Evolutionary conservation across 1,140 invertebrate species (phyloP), one percentile per base, ranked within the genome.

Genomic region (Macrobrachium nipponense): DNA sequence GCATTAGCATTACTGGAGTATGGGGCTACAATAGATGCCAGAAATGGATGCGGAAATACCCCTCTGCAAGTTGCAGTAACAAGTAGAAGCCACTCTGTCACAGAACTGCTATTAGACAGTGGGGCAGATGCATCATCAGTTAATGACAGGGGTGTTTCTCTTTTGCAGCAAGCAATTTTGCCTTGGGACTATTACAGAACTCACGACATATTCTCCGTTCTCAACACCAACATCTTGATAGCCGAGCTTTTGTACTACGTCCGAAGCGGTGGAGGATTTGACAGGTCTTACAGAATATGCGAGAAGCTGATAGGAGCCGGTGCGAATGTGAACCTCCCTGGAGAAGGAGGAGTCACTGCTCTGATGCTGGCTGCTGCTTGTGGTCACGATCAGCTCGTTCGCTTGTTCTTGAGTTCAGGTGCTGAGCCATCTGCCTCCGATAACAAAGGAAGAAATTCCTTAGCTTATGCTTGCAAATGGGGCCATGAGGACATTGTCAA

Each of bases 101-200:
- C 72, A 18, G 23, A 61, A 7, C 62, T 89, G 8, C 64, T 89
- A 7, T 20, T 89, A 5, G 77, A 76, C 23, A 75, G 51, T 51
- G 88, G 88, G 8, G 86, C 88, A 10, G 27, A 72, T 18, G 59
- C 68, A 10, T 18, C 76, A 8, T 36, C 72, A 5, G 23, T 64
- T 68, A 89, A 87, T n/a, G 27, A 76, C 72, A 72, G 51, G 43
- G 77, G 86, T 12, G 88, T 84, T 14, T 68, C 83, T 18, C 58
- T 82, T 15, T 66, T 87, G n/a, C 86, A 89, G 64, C 85, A 89
- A 15, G 77, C 85, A 5, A 43, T 89, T 27, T 20, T 89, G 51
- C 78, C 88, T 14, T 89, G 85, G 85, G 88, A 89, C 59, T 89
- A 87, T 64, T 89, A 77, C 80, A 80, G 80, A 44, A 85, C 88